Conservation (phyloP, 1,140 invertebrate species). For the Bombus impatiens region DNA sequence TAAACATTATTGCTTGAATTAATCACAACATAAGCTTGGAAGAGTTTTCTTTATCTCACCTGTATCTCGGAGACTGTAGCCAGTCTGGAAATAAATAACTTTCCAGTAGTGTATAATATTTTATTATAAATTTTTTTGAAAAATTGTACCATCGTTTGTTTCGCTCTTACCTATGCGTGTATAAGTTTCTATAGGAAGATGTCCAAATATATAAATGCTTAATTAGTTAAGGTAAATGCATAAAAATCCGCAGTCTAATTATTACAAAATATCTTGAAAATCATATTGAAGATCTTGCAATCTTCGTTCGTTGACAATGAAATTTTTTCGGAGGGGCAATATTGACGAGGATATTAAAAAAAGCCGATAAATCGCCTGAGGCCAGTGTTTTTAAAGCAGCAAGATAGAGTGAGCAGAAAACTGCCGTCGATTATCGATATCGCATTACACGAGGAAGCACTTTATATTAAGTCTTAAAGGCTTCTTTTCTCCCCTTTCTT, state of each 20-base stretch:
- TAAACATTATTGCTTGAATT: too few relatives aligned
- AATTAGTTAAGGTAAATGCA: background rate
- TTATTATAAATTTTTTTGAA: too few relatives aligned
- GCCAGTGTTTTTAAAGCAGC: conserved; percentile 61
- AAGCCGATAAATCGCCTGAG: conserved; percentile 59
- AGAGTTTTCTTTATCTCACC: too few relatives aligned
- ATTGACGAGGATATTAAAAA: conserved; percentile 66
- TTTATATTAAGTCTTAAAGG: conserved; percentile 65
- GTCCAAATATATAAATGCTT: too few relatives aligned
- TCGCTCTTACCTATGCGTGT: too few relatives aligned
- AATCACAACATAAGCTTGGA: too few relatives aligned
- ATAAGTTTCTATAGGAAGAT: too few relatives aligned
- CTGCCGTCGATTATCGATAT: conserved; percentile 69
- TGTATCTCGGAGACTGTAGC: too few relatives aligned
- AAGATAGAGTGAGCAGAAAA: conserved; percentile 63
- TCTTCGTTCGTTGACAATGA: background rate
- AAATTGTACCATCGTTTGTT: too few relatives aligned
- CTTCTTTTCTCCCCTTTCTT: conserved; percentile 16
- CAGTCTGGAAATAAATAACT: too few relatives aligned
- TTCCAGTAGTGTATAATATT: too few relatives aligned
- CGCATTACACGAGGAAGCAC: conserved; percentile 74
- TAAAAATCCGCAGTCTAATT: background rate
- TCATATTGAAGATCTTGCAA: background rate
- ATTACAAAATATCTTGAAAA: background rate
- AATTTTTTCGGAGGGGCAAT: conserved; percentile 29